Base-by-base conservation (phyloP, 2,113 vertebrate genomes). In the Leptodactylus fuscus region DNA sequence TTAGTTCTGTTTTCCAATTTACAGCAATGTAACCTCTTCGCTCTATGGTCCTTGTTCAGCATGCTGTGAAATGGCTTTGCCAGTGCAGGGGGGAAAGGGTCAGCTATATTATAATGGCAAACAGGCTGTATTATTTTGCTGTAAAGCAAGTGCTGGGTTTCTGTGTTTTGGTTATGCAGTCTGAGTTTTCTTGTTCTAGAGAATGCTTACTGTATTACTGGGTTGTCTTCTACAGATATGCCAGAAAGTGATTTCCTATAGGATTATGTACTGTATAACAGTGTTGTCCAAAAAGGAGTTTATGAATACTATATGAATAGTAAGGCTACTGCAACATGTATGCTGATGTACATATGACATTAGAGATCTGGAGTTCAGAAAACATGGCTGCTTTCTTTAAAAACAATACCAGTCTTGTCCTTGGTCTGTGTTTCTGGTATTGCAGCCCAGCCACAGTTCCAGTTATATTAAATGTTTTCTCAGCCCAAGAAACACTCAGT, bases 1-100 rank as follows among this genome's bases (percentile, higher is more conserved):
- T 80, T 62, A 80, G 53, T 80, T 80, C 53, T 80, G 55, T 38
- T 80, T 80, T 80, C 48, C 49, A 53, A 78, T 78, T 78, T 78
- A 36, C 29, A 78, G 48, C 29, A 78, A 78, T 78, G 10, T 78
- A 55, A 78, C 75, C 75, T 78, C 55, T 80, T 44, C 11, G 60
- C 29, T 58, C 49, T 4, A 2, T 79, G 20, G 13, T 62, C 55
- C 38, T 29, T 80, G 36, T 62, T 44, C 77, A 80, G 55, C 22
- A 79, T 7, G 51, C 51, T 79, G 51, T 79, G 76, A 79, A 79
- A 79, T 58, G 34, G 34, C 32, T 41, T 79, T 55, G 11, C 53
- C 24, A n/a, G 11, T 15, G 53, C 53, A 44, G 9, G 79, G 41
- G 16, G 44, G n/a, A 67, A 67, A 29, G 38, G 58, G 15, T 81